Evolutionary conservation across 2,888 invertebrate species (phyloP), one percentile per base, ranked within the genome.

Genomic region (Lepidocyrtinus sp.): DNA sequence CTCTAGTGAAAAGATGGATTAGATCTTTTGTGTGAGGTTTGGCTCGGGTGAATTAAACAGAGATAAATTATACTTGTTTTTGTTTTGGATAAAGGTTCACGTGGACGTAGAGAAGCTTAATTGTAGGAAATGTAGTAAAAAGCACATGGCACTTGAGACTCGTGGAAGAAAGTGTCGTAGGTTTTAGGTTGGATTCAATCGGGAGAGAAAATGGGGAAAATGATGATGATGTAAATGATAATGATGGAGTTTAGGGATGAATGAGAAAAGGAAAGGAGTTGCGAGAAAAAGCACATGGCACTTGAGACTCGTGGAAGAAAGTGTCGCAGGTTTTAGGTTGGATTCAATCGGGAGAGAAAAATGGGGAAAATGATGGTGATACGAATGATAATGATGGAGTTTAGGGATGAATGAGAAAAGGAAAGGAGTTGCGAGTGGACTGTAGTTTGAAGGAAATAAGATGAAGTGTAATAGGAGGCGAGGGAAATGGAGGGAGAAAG

Each of bases 231-330:
- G 36, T 36, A 12, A 36, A 7, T 36, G 36, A 36, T 36, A 12
- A 36, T 36, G 36, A 36, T 36, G 36, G 36, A 50, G 12, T 12
- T 45, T 9, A 45, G 45, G 12, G 5, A 9, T n/a, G 55, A 17
- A 55, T n/a, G 17, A 17, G 55, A 17, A 55, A 55, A 55, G 55
- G n/a, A n/a, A 55, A n/a, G n/a, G n/a, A n/a, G n/a, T n/a, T n/a
- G n/a, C n/a, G n/a, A n/a, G n/a, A n/a, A n/a, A n/a, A 65, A 74
- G 74, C 74, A 65, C 74, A 74, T 74, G 74, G 74, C 36, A 74
- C 64, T n/a, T n/a, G n/a, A n/a, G n/a, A n/a, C n/a, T n/a, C n/a
- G n/a, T n/a, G n/a, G n/a, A n/a, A n/a, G n/a, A n/a, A n/a, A n/a
- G n/a, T n/a, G n/a, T n/a, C n/a, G n/a, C n/a, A n/a, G n/a, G n/a